Conservation (phyloP, 2,113 vertebrate genomes). For the Megaleporinus macrocephalus region DNA sequence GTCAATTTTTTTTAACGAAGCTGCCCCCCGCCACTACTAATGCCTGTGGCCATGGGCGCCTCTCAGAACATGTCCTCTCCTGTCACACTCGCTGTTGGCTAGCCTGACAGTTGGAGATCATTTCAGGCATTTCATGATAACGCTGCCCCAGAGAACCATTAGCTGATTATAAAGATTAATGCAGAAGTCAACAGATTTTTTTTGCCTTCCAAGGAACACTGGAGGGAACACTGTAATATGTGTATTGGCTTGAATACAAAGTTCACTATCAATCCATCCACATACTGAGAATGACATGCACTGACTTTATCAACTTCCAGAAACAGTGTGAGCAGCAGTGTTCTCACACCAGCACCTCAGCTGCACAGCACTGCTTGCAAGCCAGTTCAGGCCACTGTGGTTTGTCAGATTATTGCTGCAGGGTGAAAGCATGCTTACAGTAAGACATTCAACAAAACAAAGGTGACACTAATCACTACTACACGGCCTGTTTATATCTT, state of each 20-base stretch:
- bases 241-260: background rate
- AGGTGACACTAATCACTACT: background rate
- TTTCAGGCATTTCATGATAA: background rate
- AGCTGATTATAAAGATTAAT: background rate
- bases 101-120: background rate
- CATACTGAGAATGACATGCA: background rate
- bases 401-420: background rate
- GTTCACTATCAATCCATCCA: background rate
- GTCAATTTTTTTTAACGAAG: background rate
- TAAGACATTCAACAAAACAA: background rate
- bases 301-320: background rate
- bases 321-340: background rate
- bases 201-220: background rate
- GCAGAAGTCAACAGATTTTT: background rate
- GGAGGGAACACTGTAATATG: background rate
- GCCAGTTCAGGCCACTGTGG: background rate
- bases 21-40: background rate
- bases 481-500: background rate
- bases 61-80: conserved; percentile 24
- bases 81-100: conserved; percentile 18
- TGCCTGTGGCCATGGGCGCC: conserved; percentile 1
- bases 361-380: background rate
- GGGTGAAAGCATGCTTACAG: background rate
- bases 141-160: background rate
- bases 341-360: background rate